A percentile compares a stretch with the other conserved stretches of the same genome.
phyloP scores from a whole-genome alignment of 2,113 vertebrate species.

The Ochotona princeps region DNA sequence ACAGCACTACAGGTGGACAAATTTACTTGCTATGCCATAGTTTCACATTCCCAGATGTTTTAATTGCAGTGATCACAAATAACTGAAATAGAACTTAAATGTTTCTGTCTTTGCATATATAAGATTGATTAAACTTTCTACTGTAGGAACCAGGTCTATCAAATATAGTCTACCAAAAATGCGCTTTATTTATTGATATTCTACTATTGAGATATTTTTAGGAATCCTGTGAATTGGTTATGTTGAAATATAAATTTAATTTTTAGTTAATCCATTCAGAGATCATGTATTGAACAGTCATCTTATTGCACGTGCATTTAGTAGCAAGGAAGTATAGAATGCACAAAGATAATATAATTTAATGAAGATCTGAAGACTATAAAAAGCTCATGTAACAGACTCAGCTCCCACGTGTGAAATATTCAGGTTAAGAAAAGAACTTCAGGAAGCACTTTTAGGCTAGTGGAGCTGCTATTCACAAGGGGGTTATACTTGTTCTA shows the following conservation, averaged over 20 bases:
- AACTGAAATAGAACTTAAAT: neutral
- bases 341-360: neutral
- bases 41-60: neutral
- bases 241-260: neutral
- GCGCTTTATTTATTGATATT: neutral
- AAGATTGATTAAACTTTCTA: neutral
- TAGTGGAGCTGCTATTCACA: slow-evolving; percentile 1
- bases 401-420: slow-evolving; percentile 15
- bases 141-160: neutral
- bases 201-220: neutral
- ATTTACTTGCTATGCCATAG: no score
- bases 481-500: neutral
- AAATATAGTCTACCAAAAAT: neutral
- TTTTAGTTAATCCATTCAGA: slow-evolving; percentile 9
- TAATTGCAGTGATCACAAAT: neutral
- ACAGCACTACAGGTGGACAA: no score
- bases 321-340: neutral
- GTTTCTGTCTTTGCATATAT: neutral
- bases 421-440: slow-evolving; percentile 18
- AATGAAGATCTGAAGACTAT: slow-evolving; percentile 26
- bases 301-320: neutral
- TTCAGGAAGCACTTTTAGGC: neutral
- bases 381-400: neutral
- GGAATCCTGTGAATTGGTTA: neutral
- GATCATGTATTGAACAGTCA: neutral